Evolutionary conservation across 2,888 invertebrate genomes (phyloP).

Genomic region (Eurois occulta): DNA sequence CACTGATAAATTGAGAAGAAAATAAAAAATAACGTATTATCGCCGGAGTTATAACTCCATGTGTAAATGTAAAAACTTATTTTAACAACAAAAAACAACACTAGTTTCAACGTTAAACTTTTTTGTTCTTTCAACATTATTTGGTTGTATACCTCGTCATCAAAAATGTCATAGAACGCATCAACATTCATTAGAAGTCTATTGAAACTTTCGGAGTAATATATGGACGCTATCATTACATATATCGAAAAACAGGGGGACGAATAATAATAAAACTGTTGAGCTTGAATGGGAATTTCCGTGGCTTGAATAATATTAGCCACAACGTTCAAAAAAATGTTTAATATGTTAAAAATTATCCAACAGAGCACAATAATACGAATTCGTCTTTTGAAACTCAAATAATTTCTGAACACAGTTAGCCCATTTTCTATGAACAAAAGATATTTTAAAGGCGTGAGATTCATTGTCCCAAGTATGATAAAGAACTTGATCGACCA

Average conservation of each 20-base stretch:
- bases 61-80: not conserved
- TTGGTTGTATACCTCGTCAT: slow-evolving; percentile 32
- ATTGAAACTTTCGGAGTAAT: slow-evolving; percentile 48
- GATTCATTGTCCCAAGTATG: slow-evolving; percentile 34
- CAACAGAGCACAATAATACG: slow-evolving; percentile 42
- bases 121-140: slow-evolving; percentile 48
- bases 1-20: slow-evolving; percentile 19
- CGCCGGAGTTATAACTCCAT: not conserved
- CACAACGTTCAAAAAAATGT: not conserved
- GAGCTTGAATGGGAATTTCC: not conserved
- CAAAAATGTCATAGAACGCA: slow-evolving; percentile 26
- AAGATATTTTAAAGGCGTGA: slow-evolving; percentile 57
- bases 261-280: slow-evolving; percentile 18
- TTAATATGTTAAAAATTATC: not conserved
- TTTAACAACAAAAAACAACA: not conserved
- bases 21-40: not conserved
- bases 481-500: not conserved
- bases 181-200: slow-evolving; percentile 54
- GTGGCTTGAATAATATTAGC: not conserved
- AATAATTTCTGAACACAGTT: slow-evolving; percentile 66
- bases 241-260: slow-evolving; percentile 49
- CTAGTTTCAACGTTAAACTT: not conserved
- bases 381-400: slow-evolving; percentile 35
- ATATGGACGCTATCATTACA: slow-evolving; percentile 37
- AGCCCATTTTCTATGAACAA: slow-evolving; percentile 61